Conservation (phyloP, 2,113 vertebrate species). For the Cardinalis cardinalis region DNA sequence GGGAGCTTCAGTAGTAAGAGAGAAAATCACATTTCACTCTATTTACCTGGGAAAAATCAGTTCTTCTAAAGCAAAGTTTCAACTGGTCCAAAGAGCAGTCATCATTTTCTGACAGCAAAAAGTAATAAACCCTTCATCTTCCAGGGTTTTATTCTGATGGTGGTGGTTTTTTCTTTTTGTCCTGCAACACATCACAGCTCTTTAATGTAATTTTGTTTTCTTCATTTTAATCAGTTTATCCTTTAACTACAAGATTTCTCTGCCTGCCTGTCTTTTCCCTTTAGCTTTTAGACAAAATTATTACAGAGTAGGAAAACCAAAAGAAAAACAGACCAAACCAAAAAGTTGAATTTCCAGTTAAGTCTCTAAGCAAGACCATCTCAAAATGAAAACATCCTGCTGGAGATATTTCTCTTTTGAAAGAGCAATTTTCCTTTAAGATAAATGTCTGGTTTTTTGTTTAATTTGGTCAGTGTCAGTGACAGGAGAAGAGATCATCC, state of each 20-base stretch:
- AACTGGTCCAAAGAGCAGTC: background rate
- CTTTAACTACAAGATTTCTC: constrained; percentile 1
- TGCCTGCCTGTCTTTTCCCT: background rate
- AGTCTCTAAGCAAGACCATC: background rate
- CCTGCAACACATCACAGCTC: constrained; percentile 10
- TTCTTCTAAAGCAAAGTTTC: background rate
- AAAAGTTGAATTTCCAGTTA: background rate
- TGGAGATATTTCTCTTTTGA: background rate
- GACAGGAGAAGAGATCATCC: background rate
- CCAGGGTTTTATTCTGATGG: background rate
- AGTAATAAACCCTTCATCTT: background rate
- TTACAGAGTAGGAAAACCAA: background rate
- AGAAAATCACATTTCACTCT: background rate
- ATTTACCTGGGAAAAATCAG: background rate
- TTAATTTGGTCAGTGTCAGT: background rate
- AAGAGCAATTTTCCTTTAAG: constrained; percentile 1
- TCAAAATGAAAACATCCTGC: background rate
- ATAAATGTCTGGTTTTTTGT: background rate
- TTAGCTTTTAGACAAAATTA: constrained; percentile 31
- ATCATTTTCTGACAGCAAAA: background rate
- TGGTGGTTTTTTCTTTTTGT: background rate
- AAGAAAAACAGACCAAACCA: background rate
- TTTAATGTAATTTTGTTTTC: constrained; percentile 3
- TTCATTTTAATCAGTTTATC: constrained; percentile 42
- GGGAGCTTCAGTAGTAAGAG: background rate